Percentiles rank a stretch among this genome's conserved stretches.
Evolutionary conservation across 2,113 vertebrate species (phyloP).

Genomic region (Erpornis zantholeuca): DNA sequence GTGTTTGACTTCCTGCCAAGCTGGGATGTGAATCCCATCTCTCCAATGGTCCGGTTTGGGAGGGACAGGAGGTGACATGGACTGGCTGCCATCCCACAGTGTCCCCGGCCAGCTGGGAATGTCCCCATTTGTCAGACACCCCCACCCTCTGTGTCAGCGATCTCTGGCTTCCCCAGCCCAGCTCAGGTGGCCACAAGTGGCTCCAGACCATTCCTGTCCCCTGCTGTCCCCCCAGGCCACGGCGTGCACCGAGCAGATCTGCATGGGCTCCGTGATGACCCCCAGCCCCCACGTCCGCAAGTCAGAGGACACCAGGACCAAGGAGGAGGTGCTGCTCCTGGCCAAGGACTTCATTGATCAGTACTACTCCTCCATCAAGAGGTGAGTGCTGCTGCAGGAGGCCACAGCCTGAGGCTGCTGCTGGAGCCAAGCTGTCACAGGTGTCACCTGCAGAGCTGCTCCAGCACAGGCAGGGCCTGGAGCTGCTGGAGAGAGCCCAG

Average conservation of each 20-base stretch:
- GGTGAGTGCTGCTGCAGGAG: constrained; percentile 62
- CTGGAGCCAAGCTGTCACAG: not conserved
- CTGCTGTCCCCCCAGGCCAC: constrained; percentile 74
- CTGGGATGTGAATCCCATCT: not conserved
- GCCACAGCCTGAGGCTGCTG: not conserved
- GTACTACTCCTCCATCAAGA: constrained; percentile 96
- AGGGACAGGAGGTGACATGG: too few relatives aligned
- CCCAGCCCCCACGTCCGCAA: constrained; percentile 79
- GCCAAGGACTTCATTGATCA: constrained; percentile 97
- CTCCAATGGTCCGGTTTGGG: accelerated
- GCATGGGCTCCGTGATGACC: constrained; percentile 88
- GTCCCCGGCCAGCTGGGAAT: not conserved
- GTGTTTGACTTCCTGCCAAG: not conserved
- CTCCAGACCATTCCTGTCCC: accelerated
- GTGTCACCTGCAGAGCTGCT: not conserved
- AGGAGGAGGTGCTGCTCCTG: constrained; percentile 85
- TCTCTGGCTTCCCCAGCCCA: not conserved
- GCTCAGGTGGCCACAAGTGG: not conserved
- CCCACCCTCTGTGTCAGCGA: accelerated
- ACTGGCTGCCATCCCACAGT: not conserved
- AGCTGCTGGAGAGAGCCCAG: accelerated
- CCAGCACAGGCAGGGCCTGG: not conserved
- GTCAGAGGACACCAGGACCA: constrained; percentile 81
- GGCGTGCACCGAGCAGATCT: constrained; percentile 84
- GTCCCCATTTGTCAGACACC: not conserved